These are phyloP conservation scores for Himalopsyche tibetana DNA, from an alignment of 2,888 invertebrate species.

Conservation along the genomic window DNA sequence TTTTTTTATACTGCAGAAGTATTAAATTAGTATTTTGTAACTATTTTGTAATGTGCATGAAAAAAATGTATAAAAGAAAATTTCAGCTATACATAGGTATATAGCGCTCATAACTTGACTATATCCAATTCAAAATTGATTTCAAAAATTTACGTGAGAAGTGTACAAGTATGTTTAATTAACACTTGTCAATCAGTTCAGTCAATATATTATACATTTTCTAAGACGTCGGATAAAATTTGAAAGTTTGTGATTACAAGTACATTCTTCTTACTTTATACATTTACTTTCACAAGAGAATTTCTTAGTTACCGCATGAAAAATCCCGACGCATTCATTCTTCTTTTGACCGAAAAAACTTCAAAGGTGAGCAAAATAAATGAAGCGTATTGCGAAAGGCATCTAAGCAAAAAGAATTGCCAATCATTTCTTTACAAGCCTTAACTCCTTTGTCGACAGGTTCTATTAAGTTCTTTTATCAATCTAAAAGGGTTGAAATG, in stretches of 20 bases:
- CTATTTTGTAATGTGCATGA: too few relatives aligned
- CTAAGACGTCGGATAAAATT: not conserved
- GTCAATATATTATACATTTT: not conserved
- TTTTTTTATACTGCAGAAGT: too few relatives aligned
- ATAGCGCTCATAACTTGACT: too few relatives aligned
- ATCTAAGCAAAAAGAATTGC: slow-evolving; percentile 26
- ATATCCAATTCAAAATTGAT: too few relatives aligned
- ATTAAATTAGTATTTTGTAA: too few relatives aligned
- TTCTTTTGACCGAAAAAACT: slow-evolving; percentile 13
- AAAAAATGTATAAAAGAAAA: too few relatives aligned
- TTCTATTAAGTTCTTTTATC: slow-evolving; percentile 9
- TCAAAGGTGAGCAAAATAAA: slow-evolving; percentile 26
- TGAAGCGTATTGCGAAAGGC: not conserved
- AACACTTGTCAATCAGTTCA: not conserved
- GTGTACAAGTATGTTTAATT: too few relatives aligned
- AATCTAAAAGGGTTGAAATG: slow-evolving; percentile 21
- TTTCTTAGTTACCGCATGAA: slow-evolving; percentile 4
- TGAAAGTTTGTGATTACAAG: not conserved
- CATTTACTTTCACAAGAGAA: not conserved
- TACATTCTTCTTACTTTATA: not conserved
- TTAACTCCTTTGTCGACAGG: not conserved
- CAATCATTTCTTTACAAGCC: slow-evolving; percentile 14
- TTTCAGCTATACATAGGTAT: too few relatives aligned
- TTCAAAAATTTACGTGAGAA: too few relatives aligned
- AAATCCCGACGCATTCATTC: slow-evolving; percentile 4